Conservation (phyloP, 2,888 invertebrate species). For the Drosophila tripunctata region DNA sequence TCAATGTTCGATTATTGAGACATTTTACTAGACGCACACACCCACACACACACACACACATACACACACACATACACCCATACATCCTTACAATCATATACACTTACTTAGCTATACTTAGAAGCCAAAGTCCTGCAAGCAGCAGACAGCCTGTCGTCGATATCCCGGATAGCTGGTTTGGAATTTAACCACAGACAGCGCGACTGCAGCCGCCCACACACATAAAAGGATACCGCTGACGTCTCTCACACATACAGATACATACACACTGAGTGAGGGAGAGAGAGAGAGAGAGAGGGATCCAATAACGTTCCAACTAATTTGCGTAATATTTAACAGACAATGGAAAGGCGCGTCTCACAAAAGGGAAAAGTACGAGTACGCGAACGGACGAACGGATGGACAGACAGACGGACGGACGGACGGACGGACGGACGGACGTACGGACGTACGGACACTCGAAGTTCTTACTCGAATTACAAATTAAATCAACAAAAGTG, state of each 20-base stretch:
- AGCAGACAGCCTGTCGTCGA: conserved; percentile 70
- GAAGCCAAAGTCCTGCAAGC: conserved; percentile 33
- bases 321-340: conserved; percentile 74
- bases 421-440: no score
- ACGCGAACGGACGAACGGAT: no score
- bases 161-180: conserved; percentile 31
- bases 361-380: background rate
- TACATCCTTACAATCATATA: no score
- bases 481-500: conserved; percentile 78
- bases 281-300: conserved; percentile 7
- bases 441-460: conserved; percentile 74
- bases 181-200: conserved; percentile 64
- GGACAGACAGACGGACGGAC: no score
- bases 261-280: conserved; percentile 1
- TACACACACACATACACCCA: background rate
- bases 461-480: conserved; percentile 73
- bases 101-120: conserved; percentile 8
- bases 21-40: background rate
- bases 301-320: conserved; percentile 77
- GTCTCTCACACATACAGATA: conserved; percentile 13
- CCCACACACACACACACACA: background rate
- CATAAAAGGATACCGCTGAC: conserved; percentile 46
- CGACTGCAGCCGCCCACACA: conserved; percentile 64
- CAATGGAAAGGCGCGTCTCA: conserved; percentile 49
- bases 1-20: conserved; percentile 44